phyloP scores from a whole-genome alignment of 1,140 invertebrate genomes.

The Chelonus insularis region DNA sequence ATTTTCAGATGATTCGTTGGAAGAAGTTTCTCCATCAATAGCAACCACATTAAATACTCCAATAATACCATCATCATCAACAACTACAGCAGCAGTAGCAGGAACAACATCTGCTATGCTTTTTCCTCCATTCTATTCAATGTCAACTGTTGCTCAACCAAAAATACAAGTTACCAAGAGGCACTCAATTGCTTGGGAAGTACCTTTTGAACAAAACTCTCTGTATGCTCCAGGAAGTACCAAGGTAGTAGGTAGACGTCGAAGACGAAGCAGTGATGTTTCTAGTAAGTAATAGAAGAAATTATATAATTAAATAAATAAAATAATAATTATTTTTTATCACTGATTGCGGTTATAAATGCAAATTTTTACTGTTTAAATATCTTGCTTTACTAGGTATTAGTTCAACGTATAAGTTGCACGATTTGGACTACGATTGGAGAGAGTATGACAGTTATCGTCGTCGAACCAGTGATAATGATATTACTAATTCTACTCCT shows the following conservation, averaged over 20 bases:
- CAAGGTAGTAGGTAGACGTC: slow-evolving; percentile 66
- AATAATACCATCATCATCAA: slow-evolving; percentile 56
- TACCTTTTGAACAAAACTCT: slow-evolving; percentile 72
- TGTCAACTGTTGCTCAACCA: slow-evolving; percentile 44
- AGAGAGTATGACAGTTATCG: slow-evolving; percentile 56
- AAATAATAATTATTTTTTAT: not conserved
- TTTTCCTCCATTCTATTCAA: not conserved
- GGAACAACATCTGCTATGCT: not conserved
- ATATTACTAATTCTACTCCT: slow-evolving; percentile 64
- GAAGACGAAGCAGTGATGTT: slow-evolving; percentile 61
- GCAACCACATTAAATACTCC: too few species aligned
- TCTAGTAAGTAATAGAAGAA: slow-evolving; percentile 62
- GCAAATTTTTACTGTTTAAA: not conserved
- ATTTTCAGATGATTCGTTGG: slow-evolving; percentile 81
- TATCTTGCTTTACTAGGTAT: slow-evolving; percentile 57
- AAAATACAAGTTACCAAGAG: slow-evolving; percentile 64
- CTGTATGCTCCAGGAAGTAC: slow-evolving; percentile 73
- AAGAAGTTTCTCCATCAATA: slow-evolving; percentile 62
- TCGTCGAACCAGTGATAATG: slow-evolving; percentile 68
- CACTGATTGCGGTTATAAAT: not conserved
- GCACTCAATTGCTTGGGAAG: slow-evolving; percentile 81
- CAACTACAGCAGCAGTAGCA: slow-evolving; percentile 18
- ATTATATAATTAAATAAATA: not conserved
- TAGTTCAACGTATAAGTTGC: slow-evolving; percentile 64
- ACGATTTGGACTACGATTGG: slow-evolving; percentile 67